Base-by-base conservation (phyloP, 30 jellyfish, hydroid and myxozoan species). In the Haliclystus octoradiatus region DNA sequence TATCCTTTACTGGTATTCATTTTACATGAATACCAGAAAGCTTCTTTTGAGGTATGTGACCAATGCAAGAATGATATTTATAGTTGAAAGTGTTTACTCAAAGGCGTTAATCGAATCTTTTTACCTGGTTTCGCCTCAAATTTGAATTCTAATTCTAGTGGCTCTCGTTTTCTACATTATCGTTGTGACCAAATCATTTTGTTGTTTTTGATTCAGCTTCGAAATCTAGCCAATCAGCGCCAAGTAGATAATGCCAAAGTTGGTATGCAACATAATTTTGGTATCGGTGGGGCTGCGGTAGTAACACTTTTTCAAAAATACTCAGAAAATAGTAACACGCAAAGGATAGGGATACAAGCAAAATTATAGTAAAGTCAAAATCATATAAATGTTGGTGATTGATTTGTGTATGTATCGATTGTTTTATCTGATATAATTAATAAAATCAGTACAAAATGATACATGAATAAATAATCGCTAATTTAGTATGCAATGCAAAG, bases 241-340 rank as follows among this genome's bases (percentile, higher is more conserved):
- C 98, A 89, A 71, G 95, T 89, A 1, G 94, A 81, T 27, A 82
- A 80, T 49, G 98, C 98, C 23, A 72, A 78, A 2, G 52, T 80
- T 35, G 98, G 95, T n/a, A 52, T 81, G 81, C 98, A 89, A 67
- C 98, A 89, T 63, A 89, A 89, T 63, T 89, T 75, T 57, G 98
- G 98, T 14, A 89, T 89, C 49, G 98, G 98, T 12, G 98, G 98
- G 27, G 98, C 98, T 1, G 98, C 98, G 0, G 98, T 89, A 22
- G 98, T 89, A 28, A 89, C 98, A 5, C 28, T 89, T 68, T 89
- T 80, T 64, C 68, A 71, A 63, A 81, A 68, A 49, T 72, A 66
- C 34, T 68, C 34, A 49, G 70, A 40, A 40, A 40, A 9, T 5
- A 9, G 19, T 5, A 5, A 9, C 14, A 9, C 57, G 57, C 19